phyloP scores from a whole-genome alignment of 1,140 invertebrate species.

The Aphelinus certus region DNA sequence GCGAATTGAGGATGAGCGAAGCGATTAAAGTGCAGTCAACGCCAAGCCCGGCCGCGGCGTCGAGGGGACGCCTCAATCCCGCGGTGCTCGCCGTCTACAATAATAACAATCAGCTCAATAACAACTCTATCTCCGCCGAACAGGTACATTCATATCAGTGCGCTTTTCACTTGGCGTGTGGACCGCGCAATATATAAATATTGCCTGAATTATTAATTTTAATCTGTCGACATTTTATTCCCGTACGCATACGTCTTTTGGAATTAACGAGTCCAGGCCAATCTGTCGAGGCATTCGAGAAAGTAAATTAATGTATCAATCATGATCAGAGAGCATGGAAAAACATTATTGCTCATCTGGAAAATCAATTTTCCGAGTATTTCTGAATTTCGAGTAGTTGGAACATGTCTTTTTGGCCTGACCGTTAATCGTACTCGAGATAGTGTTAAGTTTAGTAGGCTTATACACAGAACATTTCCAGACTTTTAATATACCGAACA shows the following conservation, averaged over 20 bases:
- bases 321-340: neutral
- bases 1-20: conserved; percentile 23
- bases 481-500: too few species aligned
- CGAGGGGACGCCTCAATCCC: conserved; percentile 50
- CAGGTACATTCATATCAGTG: neutral
- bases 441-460: too few species aligned
- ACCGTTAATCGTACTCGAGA: too few species aligned
- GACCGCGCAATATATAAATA: too few species aligned
- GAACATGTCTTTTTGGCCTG: too few species aligned
- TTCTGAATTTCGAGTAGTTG: too few species aligned
- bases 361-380: too few species aligned
- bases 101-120: conserved; percentile 35
- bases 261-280: too few species aligned
- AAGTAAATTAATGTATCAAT: neutral
- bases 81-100: conserved; percentile 51
- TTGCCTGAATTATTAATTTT: too few species aligned
- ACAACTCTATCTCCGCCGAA: neutral
- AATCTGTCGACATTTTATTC: neutral
- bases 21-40: conserved; percentile 15
- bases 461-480: too few species aligned
- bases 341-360: too few species aligned
- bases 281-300: neutral
- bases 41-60: conserved; percentile 18
- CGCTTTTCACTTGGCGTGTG: too few species aligned
- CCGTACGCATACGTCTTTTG: neutral